Evolutionary conservation across 2,113 vertebrate species (phyloP), one percentile per base, ranked within the genome.

Genomic region (Percopsis transmontana): DNA sequence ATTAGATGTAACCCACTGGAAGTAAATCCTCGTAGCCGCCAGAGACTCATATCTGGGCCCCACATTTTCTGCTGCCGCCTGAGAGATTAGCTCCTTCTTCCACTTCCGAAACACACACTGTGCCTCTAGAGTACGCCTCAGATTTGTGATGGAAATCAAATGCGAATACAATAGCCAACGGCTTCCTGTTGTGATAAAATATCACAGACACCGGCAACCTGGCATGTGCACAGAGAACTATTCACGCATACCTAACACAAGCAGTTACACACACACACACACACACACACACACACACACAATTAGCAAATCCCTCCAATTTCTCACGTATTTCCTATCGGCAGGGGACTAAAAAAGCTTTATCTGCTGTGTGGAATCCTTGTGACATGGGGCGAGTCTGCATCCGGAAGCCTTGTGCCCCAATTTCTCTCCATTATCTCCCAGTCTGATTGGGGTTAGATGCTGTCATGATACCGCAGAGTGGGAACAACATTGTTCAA

Each of bases 371-470:
- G 20, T 42, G 39, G 53, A 55, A 44, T 53, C 19, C 73, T 15
- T 67, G 55, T 52, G 69, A 70, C 47, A 61, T 50, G 23, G 48
- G 18, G 14, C 23, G 58, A 60, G 51, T 58, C 58, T 41, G 51
- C 74, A 67, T 59, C 27, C 58, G 40, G 69, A 72, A 72, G 41
- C 38, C 51, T 50, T 72, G 21, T 74, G 65, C 56, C 71, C 76
- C 52, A 64, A 1, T 83, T 89, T 71, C 41, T 51, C 62, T 62
- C 63, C 16, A 62, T 77, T 75, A 76, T 57, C 68, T 70, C 55
- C 58, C 15, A 23, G 67, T 39, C 16, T 68, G 58, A 58, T 50
- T 16, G 38, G 19, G 27, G 75, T 23, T n/a, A 50, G 40, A 38
- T 14, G 10, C 60, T 55, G 23, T 40, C 52, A 24, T 20, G 16